phyloP scores from a whole-genome alignment of 2,888 invertebrate species.

The Tenthredo notha region DNA sequence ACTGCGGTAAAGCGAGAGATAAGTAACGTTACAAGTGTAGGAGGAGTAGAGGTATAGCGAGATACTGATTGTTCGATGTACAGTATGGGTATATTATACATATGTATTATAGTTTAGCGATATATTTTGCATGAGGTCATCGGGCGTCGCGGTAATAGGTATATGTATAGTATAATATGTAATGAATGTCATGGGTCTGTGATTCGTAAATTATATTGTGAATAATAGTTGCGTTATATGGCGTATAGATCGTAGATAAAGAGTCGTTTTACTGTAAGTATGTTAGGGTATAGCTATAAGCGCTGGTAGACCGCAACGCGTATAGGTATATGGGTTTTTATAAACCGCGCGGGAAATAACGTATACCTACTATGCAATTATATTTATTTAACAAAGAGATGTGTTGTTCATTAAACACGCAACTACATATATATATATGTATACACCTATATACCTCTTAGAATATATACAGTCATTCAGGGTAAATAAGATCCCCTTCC shows the following conservation, averaged over 20 bases:
- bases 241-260: constrained; percentile 1
- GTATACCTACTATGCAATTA: neutral
- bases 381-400: neutral
- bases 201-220: constrained; percentile 40
- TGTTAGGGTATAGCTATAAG: neutral
- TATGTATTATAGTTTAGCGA: neutral
- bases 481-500: neutral
- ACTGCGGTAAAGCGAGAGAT: neutral
- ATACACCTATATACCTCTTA: too few species aligned
- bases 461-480: neutral
- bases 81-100: neutral
- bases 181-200: constrained; percentile 21
- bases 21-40: neutral
- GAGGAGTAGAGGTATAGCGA: neutral
- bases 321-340: neutral
- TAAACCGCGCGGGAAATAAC: too few species aligned
- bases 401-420: constrained; percentile 12
- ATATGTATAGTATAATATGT: neutral
- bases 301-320: neutral
- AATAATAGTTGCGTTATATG: neutral
- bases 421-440: neutral
- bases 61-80: neutral
- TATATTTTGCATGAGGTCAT: constrained; percentile 47
- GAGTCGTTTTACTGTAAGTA: constrained; percentile 3
- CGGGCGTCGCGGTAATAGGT: neutral